Evolutionary conservation across 2,113 vertebrate species (phyloP), one percentile per base, ranked within the genome.

Genomic region (Speoplatyrhinus poulsoni): DNA sequence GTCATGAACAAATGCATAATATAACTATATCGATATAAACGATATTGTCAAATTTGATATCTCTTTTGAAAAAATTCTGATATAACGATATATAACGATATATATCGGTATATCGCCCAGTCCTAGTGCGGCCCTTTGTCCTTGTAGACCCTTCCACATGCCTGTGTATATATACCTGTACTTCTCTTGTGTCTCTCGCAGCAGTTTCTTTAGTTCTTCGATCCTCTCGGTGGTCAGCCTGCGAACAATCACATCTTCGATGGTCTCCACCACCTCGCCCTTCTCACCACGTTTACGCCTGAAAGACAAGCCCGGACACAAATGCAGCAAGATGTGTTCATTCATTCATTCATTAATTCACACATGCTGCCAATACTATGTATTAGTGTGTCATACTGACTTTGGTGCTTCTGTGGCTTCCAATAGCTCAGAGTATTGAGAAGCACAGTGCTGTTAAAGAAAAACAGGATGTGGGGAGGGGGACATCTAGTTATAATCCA

Each of bases 361-460:
- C 0, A 5, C 0, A 0, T 0, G 1, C 11, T 10, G 11, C 10
- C 9, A 11, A 46, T 36, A 58, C 3, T 16, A 36, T 26, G 52
- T 65, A 12, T 66, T 56, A 50, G 15, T 65, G 12, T 19, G 11
- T 36, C 11, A 48, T 41, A 92, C 96, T 97, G 69, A 99, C 97
- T 99, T 99, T 16, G 98, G 98, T 15, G 98, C 98, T 85, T 99
- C 98, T 0, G 98, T 99, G 49, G 96, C 96, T 83, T 99, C 98
- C 81, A 99, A 88, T 62, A 99, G 94, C 80, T 99, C 97, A 0
- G 98, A 99, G 83, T 99, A 99, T 76, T 98, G 98, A 41, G 98
- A 99, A 73, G 98, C 98, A 89, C 98, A 99, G 85, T 99, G 98
- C 97, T 99, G 90, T 17, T 58, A 54, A 77, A 81, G 70, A 85